These are phyloP conservation scores for Tupiocoris notatus DNA, from an alignment of 2,888 invertebrate species.

Conservation along the genomic window DNA sequence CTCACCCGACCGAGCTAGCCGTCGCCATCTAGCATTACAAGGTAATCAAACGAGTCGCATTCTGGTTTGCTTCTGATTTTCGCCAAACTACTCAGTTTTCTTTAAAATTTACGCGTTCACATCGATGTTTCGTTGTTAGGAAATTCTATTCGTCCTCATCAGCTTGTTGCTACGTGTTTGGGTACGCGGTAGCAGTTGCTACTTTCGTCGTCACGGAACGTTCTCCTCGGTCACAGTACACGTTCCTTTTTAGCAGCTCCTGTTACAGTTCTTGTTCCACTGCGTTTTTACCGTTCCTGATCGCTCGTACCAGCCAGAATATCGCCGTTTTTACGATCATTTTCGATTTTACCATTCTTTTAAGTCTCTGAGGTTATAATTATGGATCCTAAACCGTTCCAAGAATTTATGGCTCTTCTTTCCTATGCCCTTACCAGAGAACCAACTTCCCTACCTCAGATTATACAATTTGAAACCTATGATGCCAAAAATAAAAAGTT, in stretches of 20 bases:
- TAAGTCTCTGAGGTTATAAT: background rate
- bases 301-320: background rate
- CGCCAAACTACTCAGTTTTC: background rate
- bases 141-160: background rate
- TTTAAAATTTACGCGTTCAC: too few species aligned
- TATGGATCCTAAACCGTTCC: conserved; percentile 9
- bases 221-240: background rate
- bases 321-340: background rate
- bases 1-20: background rate
- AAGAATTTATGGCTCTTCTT: conserved; percentile 4
- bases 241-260: background rate
- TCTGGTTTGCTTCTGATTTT: background rate
- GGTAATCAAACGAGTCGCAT: background rate
- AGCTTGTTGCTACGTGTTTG: background rate
- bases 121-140: background rate
- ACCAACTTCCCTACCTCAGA: conserved; percentile 2
- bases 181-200: background rate
- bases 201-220: background rate
- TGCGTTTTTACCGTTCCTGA: background rate
- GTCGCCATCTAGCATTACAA: background rate
- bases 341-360: background rate
- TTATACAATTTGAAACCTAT: conserved; percentile 18
- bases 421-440: background rate
- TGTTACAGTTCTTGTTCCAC: background rate
- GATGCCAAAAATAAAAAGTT: conserved; percentile 14